phyloP scores from a whole-genome alignment of 2,888 invertebrate species.

The Tetranychus truncatus region DNA sequence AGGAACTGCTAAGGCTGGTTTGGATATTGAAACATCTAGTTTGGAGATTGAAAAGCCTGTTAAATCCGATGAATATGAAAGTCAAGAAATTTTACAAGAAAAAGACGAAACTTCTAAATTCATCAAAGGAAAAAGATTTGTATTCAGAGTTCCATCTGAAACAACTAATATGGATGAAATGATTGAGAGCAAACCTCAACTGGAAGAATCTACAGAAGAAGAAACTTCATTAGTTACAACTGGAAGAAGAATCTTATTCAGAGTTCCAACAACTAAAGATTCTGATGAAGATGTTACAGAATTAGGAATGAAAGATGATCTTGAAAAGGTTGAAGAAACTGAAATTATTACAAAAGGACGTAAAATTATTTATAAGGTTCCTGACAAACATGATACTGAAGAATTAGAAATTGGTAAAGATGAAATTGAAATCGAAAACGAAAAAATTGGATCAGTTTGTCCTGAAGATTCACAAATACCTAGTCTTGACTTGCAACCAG shows the following conservation, averaged over 20 bases:
- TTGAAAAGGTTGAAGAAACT: neutral
- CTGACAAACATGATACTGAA: neutral
- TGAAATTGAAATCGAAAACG: neutral
- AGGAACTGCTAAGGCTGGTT: neutral
- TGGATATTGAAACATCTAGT: neutral
- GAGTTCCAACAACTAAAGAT: neutral
- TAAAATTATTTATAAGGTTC: neutral
- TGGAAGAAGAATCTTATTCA: neutral
- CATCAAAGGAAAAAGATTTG: neutral
- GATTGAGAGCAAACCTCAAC: no score
- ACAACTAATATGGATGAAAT: neutral
- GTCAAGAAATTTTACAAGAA: no score
- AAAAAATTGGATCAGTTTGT: neutral
- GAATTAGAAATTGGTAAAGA: neutral
- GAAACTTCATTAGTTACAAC: neutral
- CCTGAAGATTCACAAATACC: no score
- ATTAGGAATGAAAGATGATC: neutral
- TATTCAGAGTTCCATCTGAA: neutral
- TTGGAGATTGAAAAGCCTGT: neutral
- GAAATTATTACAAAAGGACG: neutral
- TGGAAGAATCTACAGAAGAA: neutral
- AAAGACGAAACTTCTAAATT: neutral
- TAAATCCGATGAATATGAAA: no score
- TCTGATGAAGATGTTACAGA: neutral
- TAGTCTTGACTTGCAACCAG: no score